A percentile compares a stretch with the other conserved stretches of the same genome.
Conservation (phyloP, 2,797 vertebrate species). For the Neosilurus hyrtlii region DNA sequence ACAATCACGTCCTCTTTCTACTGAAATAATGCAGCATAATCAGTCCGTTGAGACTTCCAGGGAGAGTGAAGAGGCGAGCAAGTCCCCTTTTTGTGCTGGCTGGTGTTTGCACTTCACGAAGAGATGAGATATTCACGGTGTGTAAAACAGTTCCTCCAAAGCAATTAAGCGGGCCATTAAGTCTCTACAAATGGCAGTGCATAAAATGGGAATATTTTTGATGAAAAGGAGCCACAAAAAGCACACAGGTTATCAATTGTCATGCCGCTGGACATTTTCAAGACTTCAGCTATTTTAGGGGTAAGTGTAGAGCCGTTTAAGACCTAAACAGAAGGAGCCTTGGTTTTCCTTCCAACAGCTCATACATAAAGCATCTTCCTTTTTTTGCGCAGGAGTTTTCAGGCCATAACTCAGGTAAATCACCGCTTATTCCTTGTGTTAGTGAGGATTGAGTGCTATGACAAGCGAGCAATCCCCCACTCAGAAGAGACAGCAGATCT, state of each 20-base stretch:
- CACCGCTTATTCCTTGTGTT: slow-evolving; percentile 26
- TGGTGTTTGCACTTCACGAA: slow-evolving; percentile 20
- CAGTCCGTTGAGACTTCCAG: slow-evolving; percentile 43
- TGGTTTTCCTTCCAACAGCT: slow-evolving; percentile 10
- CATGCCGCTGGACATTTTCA: slow-evolving; percentile 7
- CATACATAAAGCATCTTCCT: slow-evolving; percentile 23
- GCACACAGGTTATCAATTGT: slow-evolving; percentile 11
- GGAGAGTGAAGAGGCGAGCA: slow-evolving; percentile 46
- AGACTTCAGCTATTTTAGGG: slow-evolving; percentile 17
- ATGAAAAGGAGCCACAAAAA: slow-evolving; percentile 31
- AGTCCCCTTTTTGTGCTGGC: slow-evolving; percentile 41
- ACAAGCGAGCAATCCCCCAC: slow-evolving; percentile 34
- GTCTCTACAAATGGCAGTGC: slow-evolving; percentile 40
- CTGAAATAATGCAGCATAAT: slow-evolving; percentile 52
- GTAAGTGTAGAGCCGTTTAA: slow-evolving; percentile 14
- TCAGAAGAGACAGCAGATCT: slow-evolving; percentile 40
- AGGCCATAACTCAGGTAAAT: slow-evolving; percentile 41
- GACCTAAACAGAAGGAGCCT: slow-evolving; percentile 5
- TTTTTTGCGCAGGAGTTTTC: slow-evolving; percentile 28
- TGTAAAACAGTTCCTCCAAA: slow-evolving; percentile 49
- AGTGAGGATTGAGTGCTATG: slow-evolving; percentile 25
- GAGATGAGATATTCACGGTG: slow-evolving; percentile 52
- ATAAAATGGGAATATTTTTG: slow-evolving; percentile 20
- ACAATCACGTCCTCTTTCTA: slow-evolving; percentile 33
- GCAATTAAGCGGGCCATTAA: slow-evolving; percentile 50